Conservation (phyloP, 1,140 invertebrate genomes). For the Parasteatoda tepidariorum region DNA sequence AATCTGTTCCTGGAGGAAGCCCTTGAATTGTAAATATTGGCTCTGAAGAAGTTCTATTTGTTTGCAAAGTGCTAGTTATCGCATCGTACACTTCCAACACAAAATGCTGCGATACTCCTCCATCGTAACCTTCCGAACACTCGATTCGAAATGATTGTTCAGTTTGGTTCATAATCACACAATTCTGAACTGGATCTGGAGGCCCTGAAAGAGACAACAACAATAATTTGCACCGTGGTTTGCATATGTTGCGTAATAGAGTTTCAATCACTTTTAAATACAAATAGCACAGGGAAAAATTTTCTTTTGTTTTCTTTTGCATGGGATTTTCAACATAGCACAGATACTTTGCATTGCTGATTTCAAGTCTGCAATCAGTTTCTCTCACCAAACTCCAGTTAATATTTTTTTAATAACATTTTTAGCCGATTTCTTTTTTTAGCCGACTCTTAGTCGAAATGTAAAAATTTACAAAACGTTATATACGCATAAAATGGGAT, state of each 20-base stretch:
- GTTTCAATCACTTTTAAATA: not conserved
- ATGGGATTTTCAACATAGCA: not conserved
- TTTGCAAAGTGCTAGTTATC: slow-evolving; percentile 71
- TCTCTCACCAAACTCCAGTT: too few species aligned
- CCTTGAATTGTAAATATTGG: slow-evolving; percentile 73
- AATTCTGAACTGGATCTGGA: slow-evolving; percentile 84
- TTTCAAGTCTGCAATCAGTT: too few species aligned
- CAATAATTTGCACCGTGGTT: not conserved
- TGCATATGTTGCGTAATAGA: not conserved
- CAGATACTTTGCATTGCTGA: too few species aligned
- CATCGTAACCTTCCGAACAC: slow-evolving; percentile 86
- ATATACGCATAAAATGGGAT: too few species aligned
- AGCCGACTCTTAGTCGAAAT: too few species aligned
- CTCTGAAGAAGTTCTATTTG: slow-evolving; percentile 72
- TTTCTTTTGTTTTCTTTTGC: not conserved
- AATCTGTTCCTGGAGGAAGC: slow-evolving; percentile 77
- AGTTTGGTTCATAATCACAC: slow-evolving; percentile 88
- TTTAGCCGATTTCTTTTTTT: too few species aligned
- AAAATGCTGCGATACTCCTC: slow-evolving; percentile 84
- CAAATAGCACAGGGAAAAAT: not conserved
- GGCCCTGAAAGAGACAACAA: slow-evolving; percentile 74
- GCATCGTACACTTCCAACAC: slow-evolving; percentile 80
- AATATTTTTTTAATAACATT: too few species aligned
- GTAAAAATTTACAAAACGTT: too few species aligned
- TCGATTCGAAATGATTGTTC: slow-evolving; percentile 82